Evolutionary conservation across 1,140 invertebrate genomes (phyloP), one percentile per base, ranked within the genome.

Genomic region (Drosophila elegans): DNA sequence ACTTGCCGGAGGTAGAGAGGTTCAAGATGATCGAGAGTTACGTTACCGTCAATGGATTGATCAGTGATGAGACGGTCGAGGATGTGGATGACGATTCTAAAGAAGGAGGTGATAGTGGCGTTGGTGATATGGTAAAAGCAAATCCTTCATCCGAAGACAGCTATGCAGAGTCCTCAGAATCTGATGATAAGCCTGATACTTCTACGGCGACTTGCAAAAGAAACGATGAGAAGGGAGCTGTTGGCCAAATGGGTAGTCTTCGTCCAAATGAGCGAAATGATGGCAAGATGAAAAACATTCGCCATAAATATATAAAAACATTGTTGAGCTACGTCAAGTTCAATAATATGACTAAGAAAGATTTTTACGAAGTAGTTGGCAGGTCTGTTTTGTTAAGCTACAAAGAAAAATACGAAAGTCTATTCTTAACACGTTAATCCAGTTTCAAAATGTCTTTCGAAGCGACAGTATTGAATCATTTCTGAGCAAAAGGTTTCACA

Each of bases 1-100:
- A 0, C 0, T 6, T 72, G 36, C 0, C 16, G 5, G 48, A 72
- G 13, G 3, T 61, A n/a, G 34, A 61, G 4, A 36, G 67, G 1
- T 74, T 72, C 36, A 61, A 48, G 21, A 73, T 73, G 66, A 34
- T 71, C 10, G 13, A 71, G 2, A 0, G 12, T 9, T 73, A 71
- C 7, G 5, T 60, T 11, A 52, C 5, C 5, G 10, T 44, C 0
- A 59, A 60, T 46, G 66, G 39, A 5, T n/a, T 51, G 10, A 25
- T 12, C 12, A 25, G 32, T 25, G 10, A 9, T 9, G 10, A 6
- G 0, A 0, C 4, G 25, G 7, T 13, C 10, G 13, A 9, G 11
- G 6, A 12, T 27, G 11, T 5, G 2, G 13, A 11, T 1, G 2
- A n/a, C 0, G 10, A 27, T 9, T 29, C 27, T n/a, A 41, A 38